Evolutionary conservation across 37 sponge, comb jelly and placozoan genomes (phyloP).

Genomic region (Crambe crambe): DNA sequence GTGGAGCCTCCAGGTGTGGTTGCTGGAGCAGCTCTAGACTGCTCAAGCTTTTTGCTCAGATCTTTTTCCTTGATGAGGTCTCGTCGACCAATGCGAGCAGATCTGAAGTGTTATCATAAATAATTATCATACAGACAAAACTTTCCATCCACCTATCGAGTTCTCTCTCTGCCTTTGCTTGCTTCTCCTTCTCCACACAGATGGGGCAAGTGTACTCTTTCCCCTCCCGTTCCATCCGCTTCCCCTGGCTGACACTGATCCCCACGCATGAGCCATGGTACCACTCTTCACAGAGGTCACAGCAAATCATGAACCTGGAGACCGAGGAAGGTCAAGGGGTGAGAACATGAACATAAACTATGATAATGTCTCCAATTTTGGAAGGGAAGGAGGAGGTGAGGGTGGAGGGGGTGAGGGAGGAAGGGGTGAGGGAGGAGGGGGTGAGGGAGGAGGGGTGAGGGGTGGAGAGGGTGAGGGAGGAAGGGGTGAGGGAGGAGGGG

Average conservation of each 20-base stretch:
- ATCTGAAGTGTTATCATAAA: background rate
- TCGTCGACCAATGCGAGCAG: slow-evolving; percentile 3
- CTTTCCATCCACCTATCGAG: slow-evolving; percentile 5
- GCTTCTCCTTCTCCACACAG: slow-evolving; percentile 53
- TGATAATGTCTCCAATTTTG: too few relatives aligned
- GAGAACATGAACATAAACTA: background rate
- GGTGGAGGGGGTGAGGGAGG: too few relatives aligned
- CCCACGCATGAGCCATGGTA: slow-evolving; percentile 91
- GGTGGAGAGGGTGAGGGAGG: too few relatives aligned
- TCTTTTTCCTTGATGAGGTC: slow-evolving; percentile 28
- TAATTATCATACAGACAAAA: background rate
- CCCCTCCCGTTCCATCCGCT: slow-evolving; percentile 77
- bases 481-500: too few relatives aligned
- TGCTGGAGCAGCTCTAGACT: background rate
- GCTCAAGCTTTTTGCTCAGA: background rate
- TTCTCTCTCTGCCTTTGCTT: slow-evolving; percentile 24
- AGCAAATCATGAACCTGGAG: slow-evolving; percentile 89
- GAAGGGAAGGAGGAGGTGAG: too few relatives aligned
- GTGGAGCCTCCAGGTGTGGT: background rate
- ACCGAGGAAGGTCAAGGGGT: background rate
- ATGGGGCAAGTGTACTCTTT: slow-evolving; percentile 68
- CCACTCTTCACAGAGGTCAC: slow-evolving; percentile 91
- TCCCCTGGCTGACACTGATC: slow-evolving; percentile 72
- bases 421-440: too few relatives aligned
- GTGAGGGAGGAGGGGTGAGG: too few relatives aligned